Evolutionary conservation across 2,797 vertebrate species (phyloP).

Genomic region (Hafferia zeledoni): DNA sequence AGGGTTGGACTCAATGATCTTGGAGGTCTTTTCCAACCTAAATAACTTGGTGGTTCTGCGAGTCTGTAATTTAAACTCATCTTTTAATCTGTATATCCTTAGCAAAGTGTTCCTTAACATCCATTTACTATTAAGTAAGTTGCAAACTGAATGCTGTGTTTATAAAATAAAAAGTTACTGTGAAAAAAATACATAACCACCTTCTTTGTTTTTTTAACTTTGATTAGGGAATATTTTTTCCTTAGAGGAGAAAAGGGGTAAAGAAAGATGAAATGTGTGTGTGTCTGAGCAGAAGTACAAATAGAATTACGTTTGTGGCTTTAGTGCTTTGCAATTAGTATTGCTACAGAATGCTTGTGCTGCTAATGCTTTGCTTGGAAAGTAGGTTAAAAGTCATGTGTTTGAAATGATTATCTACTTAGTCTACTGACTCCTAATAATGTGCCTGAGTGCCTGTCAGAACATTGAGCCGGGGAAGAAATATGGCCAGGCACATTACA

Average conservation of each 20-base stretch:
- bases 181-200: not conserved
- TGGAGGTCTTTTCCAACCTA: not conserved
- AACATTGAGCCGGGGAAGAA: not conserved
- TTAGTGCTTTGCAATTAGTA: conserved; percentile 18
- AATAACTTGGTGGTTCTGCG: not conserved
- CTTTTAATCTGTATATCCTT: not conserved
- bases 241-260: not conserved
- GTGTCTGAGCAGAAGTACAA: not conserved
- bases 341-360: conserved; percentile 36
- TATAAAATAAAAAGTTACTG: not conserved
- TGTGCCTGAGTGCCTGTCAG: conserved; percentile 59
- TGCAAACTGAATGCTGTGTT: not conserved
- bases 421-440: conserved; percentile 56
- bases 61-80: not conserved
- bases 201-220: not conserved
- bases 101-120: not conserved
- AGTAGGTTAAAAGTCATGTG: conserved; percentile 68
- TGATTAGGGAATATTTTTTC: not conserved
- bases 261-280: not conserved
- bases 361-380: conserved; percentile 48
- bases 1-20: not conserved
- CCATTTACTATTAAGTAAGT: not conserved
- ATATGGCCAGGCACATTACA: conserved; percentile 33
- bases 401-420: conserved; percentile 66
- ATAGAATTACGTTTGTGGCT: conserved; percentile 5